Percentiles rank a stretch among this genome's conserved stretches.
phyloP scores from a whole-genome alignment of 2,113 vertebrate genomes.

The Misgurnus mizolepis region DNA sequence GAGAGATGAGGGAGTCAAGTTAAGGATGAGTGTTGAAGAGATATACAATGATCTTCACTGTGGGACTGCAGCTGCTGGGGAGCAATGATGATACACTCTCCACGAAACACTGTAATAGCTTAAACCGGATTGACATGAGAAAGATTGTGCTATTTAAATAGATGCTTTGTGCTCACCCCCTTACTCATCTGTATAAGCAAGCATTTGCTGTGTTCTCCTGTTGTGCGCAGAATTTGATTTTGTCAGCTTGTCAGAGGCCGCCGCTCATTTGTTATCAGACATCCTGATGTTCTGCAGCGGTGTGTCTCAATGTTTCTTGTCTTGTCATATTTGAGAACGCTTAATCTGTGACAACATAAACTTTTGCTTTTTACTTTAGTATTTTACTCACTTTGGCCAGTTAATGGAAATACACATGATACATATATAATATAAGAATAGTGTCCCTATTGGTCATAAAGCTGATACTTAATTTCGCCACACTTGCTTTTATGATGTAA shows the following conservation, averaged over 20 bases:
- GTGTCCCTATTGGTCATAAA: not conserved
- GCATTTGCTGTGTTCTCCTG: constrained; percentile 11
- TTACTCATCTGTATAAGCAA: constrained; percentile 34
- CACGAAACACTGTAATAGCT: constrained; percentile 27
- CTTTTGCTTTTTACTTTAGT: too few species aligned
- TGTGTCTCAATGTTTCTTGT: too few species aligned
- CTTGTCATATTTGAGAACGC: not conserved
- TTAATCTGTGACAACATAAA: not conserved
- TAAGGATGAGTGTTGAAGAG: constrained; percentile 52
- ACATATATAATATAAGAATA: too few species aligned
- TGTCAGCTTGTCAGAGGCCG: too few species aligned
- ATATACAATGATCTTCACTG: constrained; percentile 48
- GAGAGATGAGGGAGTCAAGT: too few species aligned
- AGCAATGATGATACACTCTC: constrained; percentile 45
- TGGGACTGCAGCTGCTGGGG: constrained; percentile 45
- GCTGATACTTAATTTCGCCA: too few species aligned
- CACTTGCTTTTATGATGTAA: too few species aligned
- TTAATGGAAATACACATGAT: too few species aligned
- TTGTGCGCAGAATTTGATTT: not conserved
- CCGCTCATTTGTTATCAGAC: not conserved
- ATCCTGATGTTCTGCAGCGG: not conserved
- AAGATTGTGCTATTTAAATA: constrained; percentile 32
- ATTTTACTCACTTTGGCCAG: too few species aligned
- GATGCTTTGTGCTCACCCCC: constrained; percentile 38
- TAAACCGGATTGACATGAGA: constrained; percentile 36